Percentiles rank a stretch among this genome's conserved stretches.
Conservation (phyloP, 2,888 invertebrate species). For the Drosophila formosana region DNA sequence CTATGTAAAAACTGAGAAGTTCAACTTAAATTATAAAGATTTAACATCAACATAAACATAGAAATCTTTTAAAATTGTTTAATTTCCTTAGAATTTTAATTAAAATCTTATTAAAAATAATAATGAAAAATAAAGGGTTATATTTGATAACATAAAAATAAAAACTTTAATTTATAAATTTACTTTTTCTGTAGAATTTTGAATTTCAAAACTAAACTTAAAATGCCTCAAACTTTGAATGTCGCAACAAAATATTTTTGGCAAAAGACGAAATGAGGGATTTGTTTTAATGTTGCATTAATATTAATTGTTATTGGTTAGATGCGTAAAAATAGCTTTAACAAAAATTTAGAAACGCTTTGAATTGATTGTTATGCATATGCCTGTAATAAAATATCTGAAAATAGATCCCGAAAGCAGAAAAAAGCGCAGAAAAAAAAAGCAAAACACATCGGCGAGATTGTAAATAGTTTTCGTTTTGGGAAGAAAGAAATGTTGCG, state of each 20-base stretch:
- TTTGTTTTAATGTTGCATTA: neutral
- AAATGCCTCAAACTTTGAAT: neutral
- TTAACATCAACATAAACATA: too few relatives aligned
- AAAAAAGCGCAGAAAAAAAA: constrained; percentile 6
- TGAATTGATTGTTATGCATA: constrained; percentile 37
- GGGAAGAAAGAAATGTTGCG: constrained; percentile 45
- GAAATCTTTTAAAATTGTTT: too few relatives aligned
- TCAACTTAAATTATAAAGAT: too few relatives aligned
- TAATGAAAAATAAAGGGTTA: too few relatives aligned
- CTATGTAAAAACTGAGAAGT: too few relatives aligned
- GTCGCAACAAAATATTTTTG: neutral
- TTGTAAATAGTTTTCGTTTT: constrained; percentile 41
- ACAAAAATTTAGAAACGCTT: constrained; percentile 18
- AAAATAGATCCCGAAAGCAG: constrained; percentile 50
- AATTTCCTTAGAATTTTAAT: too few relatives aligned
- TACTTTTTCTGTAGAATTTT: too few relatives aligned
- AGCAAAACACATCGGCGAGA: constrained; percentile 37
- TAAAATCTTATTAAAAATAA: too few relatives aligned
- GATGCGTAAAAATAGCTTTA: constrained; percentile 3
- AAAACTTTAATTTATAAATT: too few relatives aligned
- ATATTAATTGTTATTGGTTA: constrained; percentile 9
- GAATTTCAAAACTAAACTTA: neutral
- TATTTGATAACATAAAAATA: too few relatives aligned
- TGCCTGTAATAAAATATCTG: constrained; percentile 54
- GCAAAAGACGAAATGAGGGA: neutral